Conservation (phyloP, 64 coral and sea anemone genomes). For the Hydrozoanthus tunicans region DNA sequence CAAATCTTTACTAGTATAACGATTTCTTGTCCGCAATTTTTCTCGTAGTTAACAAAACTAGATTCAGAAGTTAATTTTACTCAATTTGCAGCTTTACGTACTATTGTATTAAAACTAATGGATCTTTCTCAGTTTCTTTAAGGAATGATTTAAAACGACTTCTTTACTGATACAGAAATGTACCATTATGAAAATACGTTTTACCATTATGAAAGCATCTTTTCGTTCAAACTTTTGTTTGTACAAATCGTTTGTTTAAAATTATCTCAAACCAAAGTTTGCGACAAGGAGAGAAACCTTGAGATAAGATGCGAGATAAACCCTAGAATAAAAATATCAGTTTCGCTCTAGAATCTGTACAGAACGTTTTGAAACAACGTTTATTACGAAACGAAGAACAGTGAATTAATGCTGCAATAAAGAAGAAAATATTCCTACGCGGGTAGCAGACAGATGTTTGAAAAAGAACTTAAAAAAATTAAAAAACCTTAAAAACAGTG, state of each 20-base stretch:
- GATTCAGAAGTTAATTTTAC: neutral
- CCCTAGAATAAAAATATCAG: neutral
- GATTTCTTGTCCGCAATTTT: neutral
- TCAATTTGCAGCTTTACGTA: neutral
- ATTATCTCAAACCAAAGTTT: neutral
- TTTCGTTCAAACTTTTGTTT: neutral
- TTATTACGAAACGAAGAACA: neutral
- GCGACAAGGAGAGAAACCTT: neutral
- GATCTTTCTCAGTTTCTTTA: neutral
- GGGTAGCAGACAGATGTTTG: neutral
- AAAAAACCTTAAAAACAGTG: too few species aligned
- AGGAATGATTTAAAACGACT: neutral
- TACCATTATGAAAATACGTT: neutral
- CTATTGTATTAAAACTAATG: neutral
- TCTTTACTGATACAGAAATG: neutral
- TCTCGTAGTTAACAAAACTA: slow-evolving; percentile 6
- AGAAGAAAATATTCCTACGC: neutral
- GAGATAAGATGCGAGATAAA: neutral
- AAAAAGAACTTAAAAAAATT: too few species aligned
- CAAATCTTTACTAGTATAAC: neutral
- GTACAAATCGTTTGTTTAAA: neutral
- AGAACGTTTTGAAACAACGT: neutral
- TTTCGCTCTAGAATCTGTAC: neutral
- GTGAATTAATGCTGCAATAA: neutral
- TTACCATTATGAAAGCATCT: neutral